These are phyloP conservation scores for Pocillopora verrucosa DNA, from an alignment of 64 coral and sea anemone genomes.

Conservation along the genomic window DNA sequence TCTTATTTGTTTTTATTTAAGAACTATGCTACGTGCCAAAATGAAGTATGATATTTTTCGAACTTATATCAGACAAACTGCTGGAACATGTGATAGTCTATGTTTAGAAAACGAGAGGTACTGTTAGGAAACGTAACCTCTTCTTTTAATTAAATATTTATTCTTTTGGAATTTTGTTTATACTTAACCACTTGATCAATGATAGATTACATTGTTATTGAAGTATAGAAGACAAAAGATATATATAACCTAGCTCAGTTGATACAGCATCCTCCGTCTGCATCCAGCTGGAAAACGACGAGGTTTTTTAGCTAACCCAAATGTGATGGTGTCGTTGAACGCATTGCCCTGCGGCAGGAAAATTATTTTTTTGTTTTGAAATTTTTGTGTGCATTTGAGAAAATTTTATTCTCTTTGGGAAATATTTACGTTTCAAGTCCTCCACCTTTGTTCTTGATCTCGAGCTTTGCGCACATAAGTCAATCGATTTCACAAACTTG, in stretches of 20 bases:
- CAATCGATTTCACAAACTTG: too few species aligned
- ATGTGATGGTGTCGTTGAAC: too few species aligned
- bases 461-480: too few species aligned
- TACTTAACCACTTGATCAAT: not conserved
- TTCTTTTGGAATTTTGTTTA: slow-evolving; percentile 8
- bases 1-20: too few species aligned
- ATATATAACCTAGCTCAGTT: not conserved
- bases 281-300: not conserved
- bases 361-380: too few species aligned
- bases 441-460: too few species aligned
- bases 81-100: not conserved
- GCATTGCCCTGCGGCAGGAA: too few species aligned
- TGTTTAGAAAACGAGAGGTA: not conserved
- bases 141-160: slow-evolving; percentile 38
- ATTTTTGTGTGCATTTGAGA: too few species aligned
- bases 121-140: not conserved
- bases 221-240: not conserved
- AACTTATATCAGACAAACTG: not conserved
- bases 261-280: not conserved
- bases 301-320: too few species aligned
- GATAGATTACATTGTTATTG: slow-evolving; percentile 10
- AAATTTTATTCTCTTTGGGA: too few species aligned
- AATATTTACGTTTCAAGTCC: too few species aligned
- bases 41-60: not conserved
- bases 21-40: too few species aligned